Percentiles rank a stretch among this genome's conserved stretches.
These are phyloP conservation scores for Gari tellinella DNA, from an alignment of 2,888 invertebrate genomes.

Conservation along the genomic window DNA sequence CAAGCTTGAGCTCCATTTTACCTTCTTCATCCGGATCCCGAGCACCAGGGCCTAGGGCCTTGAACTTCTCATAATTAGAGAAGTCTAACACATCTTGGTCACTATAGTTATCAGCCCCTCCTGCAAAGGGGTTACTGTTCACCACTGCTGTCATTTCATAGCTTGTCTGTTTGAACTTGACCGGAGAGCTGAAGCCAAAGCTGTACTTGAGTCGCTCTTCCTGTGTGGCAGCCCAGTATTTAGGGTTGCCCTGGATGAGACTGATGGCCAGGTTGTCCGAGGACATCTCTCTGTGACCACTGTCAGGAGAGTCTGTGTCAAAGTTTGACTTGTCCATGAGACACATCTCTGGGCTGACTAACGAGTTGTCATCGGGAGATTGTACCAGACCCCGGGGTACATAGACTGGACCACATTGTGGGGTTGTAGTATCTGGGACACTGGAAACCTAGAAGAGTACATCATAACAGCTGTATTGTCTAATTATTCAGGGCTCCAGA, in stretches of 20 bases:
- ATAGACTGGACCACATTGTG: slow-evolving; percentile 77
- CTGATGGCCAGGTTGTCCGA: slow-evolving; percentile 75
- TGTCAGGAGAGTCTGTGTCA: slow-evolving; percentile 83
- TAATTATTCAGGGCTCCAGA: too few species aligned
- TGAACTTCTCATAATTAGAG: slow-evolving; percentile 54
- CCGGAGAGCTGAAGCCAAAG: slow-evolving; percentile 57
- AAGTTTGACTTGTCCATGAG: slow-evolving; percentile 71
- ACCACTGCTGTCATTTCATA: slow-evolving; percentile 65
- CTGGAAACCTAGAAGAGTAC: slow-evolving; percentile 70
- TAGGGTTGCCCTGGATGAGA: slow-evolving; percentile 62
- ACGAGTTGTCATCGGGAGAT: slow-evolving; percentile 32
- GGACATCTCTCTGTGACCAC: slow-evolving; percentile 83
- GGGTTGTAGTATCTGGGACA: slow-evolving; percentile 79
- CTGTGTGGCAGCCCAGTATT: slow-evolving; percentile 67
- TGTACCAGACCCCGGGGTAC: slow-evolving; percentile 68
- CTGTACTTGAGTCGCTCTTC: slow-evolving; percentile 61
- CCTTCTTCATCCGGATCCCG: slow-evolving; percentile 63
- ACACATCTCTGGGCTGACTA: slow-evolving; percentile 34
- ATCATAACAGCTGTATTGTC: neutral
- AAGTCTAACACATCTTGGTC: slow-evolving; percentile 57
- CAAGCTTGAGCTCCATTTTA: slow-evolving; percentile 63
- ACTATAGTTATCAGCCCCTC: slow-evolving; percentile 51
- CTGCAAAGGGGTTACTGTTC: slow-evolving; percentile 70
- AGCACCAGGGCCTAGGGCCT: slow-evolving; percentile 62
- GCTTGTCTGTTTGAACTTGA: slow-evolving; percentile 54